Conservation (phyloP, 2,888 invertebrate species). For the Lamellibrachia columna region DNA sequence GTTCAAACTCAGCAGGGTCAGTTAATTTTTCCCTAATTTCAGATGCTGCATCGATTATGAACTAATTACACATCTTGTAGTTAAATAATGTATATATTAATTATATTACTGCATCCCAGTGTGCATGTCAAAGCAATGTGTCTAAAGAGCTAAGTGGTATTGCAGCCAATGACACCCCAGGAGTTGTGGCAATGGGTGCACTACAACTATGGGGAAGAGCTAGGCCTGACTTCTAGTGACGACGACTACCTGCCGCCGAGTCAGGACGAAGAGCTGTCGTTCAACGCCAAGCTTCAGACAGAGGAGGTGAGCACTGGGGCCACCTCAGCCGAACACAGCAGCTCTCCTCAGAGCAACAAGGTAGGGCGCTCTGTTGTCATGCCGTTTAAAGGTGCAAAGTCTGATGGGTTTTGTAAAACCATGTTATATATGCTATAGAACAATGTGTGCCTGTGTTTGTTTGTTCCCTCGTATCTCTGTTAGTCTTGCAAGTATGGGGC, state of each 20-base stretch:
- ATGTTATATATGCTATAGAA: too few relatives aligned
- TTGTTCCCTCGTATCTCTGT: too few relatives aligned
- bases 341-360: not conserved
- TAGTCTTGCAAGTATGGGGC: too few relatives aligned
- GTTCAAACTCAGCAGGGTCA: too few relatives aligned
- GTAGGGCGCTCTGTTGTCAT: not conserved
- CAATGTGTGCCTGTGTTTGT: too few relatives aligned
- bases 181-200: slow-evolving; percentile 93
- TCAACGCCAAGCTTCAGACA: slow-evolving; percentile 23
- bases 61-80: too few relatives aligned
- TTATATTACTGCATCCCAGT: not conserved
- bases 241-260: slow-evolving; percentile 70
- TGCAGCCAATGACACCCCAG: slow-evolving; percentile 78
- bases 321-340: slow-evolving; percentile 7
- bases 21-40: too few relatives aligned
- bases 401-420: too few relatives aligned
- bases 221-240: slow-evolving; percentile 81
- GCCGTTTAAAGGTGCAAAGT: not conserved
- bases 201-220: slow-evolving; percentile 90
- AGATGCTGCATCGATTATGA: too few relatives aligned
- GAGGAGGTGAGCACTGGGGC: slow-evolving; percentile 18
- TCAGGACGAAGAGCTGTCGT: slow-evolving; percentile 31
- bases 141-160: slow-evolving; percentile 32
- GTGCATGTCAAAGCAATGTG: not conserved
- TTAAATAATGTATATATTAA: too few relatives aligned